phyloP scores from a whole-genome alignment of 1,140 invertebrate species.

The Nymphalis io region DNA sequence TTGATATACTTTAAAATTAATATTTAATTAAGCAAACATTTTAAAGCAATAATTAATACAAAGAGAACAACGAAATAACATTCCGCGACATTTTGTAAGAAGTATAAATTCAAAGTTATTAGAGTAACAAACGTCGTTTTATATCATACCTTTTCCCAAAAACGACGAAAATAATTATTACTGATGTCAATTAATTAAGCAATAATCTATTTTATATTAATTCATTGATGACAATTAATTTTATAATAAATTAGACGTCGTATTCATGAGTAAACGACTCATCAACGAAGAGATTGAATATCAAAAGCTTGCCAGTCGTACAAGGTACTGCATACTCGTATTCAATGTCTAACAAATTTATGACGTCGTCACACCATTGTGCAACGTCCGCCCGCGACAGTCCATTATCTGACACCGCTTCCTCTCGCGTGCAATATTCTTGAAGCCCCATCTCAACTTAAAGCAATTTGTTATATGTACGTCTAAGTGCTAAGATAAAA shows the following conservation, averaged over 20 bases:
- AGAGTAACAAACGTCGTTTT: too few species aligned
- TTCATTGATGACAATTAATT: background rate
- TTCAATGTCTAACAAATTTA: constrained; percentile 13
- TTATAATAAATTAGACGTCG: background rate
- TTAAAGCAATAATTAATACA: too few species aligned
- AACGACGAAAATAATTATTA: too few species aligned
- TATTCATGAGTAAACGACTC: background rate
- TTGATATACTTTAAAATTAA: too few species aligned
- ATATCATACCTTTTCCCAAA: too few species aligned
- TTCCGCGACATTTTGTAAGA: too few species aligned
- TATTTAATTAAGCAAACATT: too few species aligned
- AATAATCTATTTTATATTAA: background rate
- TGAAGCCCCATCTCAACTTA: constrained; percentile 16
- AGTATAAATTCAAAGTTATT: too few species aligned
- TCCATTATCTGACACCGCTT: constrained; percentile 29
- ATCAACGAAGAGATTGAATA: background rate
- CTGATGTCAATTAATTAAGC: background rate
- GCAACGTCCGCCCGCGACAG: constrained; percentile 24
- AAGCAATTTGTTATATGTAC: background rate
- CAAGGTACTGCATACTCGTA: constrained; percentile 1
- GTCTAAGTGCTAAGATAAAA: background rate
- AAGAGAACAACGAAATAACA: too few species aligned
- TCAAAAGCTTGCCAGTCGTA: background rate
- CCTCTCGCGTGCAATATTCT: constrained; percentile 27
- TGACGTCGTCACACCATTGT: constrained; percentile 30